These are phyloP conservation scores for Drosophila lacertosa DNA, from an alignment of 1,140 invertebrate genomes.

Conservation along the genomic window DNA sequence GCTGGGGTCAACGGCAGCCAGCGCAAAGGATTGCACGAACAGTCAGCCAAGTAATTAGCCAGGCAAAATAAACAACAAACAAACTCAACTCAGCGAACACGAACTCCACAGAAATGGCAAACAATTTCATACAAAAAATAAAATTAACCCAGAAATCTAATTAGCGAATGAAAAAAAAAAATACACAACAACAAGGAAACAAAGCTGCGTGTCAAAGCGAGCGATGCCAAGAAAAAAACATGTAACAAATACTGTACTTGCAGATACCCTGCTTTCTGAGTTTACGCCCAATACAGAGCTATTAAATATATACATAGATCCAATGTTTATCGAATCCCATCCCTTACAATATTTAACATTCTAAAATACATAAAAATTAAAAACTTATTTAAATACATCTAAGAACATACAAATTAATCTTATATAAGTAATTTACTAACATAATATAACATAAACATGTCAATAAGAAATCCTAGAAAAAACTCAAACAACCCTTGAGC, in stretches of 20 bases:
- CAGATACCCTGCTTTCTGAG: neutral
- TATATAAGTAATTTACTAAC: too few relatives aligned
- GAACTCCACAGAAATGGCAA: slow-evolving; percentile 42
- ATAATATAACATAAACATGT: too few relatives aligned
- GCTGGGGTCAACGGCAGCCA: slow-evolving; percentile 30
- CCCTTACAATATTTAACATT: too few relatives aligned
- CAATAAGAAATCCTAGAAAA: too few relatives aligned
- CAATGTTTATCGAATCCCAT: too few relatives aligned
- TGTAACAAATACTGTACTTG: slow-evolving; percentile 4
- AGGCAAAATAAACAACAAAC: slow-evolving; percentile 59
- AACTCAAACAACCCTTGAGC: too few relatives aligned
- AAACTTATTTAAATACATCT: too few relatives aligned
- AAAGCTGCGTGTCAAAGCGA: slow-evolving; percentile 2
- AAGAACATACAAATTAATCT: too few relatives aligned
- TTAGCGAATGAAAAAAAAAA: slow-evolving; percentile 63
- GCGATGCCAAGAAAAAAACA: slow-evolving; percentile 22
- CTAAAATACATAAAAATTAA: too few relatives aligned
- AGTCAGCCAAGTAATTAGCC: slow-evolving; percentile 62
- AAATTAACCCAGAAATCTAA: slow-evolving; percentile 81
- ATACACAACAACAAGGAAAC: slow-evolving; percentile 11
- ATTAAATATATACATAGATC: too few relatives aligned
- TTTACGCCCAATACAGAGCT: too few relatives aligned
- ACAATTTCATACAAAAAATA: slow-evolving; percentile 41
- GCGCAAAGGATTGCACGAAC: slow-evolving; percentile 26
- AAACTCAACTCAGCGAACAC: slow-evolving; percentile 21